Percentiles rank a stretch among this genome's conserved stretches.
Evolutionary conservation across 2,797 vertebrate species (phyloP).

Genomic region (Trematomus bernacchii): DNA sequence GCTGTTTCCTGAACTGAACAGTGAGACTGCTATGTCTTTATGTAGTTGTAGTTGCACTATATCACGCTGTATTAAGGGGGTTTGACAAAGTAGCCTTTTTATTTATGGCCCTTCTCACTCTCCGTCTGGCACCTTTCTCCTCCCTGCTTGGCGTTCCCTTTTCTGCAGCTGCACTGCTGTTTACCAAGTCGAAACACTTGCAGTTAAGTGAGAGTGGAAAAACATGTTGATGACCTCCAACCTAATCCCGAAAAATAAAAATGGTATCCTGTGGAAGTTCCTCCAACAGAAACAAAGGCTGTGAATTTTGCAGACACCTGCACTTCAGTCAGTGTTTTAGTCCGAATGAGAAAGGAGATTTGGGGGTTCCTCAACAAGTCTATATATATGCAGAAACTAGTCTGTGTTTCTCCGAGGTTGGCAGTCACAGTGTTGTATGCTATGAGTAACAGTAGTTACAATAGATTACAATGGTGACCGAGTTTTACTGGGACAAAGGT

Average conservation of each 20-base stretch:
- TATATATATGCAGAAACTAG: background rate
- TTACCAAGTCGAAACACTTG: conserved; percentile 30
- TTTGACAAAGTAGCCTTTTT: conserved; percentile 9
- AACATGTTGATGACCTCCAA: conserved; percentile 64
- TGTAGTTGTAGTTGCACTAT: background rate
- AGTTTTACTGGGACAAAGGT: background rate
- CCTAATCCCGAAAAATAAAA: conserved; percentile 32
- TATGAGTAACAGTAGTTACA: background rate
- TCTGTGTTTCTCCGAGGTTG: background rate
- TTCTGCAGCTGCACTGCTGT: conserved; percentile 57
- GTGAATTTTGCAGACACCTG: conserved; percentile 55
- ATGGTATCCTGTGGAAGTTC: conserved; percentile 75
- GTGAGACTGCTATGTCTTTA: conserved; percentile 12
- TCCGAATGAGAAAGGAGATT: conserved; percentile 11
- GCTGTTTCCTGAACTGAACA: conserved; percentile 12
- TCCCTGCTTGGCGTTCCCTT: conserved; percentile 5
- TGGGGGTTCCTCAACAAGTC: background rate
- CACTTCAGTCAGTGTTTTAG: conserved; percentile 28
- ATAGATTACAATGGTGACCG: background rate
- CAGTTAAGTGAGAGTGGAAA: conserved; percentile 77
- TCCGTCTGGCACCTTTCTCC: conserved; percentile 15
- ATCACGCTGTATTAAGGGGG: background rate
- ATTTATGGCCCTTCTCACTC: background rate
- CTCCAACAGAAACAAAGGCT: conserved; percentile 62
- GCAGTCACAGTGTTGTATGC: background rate